Evolutionary conservation across 2,888 invertebrate genomes (phyloP).

Genomic region (Pammene fasciana): DNA sequence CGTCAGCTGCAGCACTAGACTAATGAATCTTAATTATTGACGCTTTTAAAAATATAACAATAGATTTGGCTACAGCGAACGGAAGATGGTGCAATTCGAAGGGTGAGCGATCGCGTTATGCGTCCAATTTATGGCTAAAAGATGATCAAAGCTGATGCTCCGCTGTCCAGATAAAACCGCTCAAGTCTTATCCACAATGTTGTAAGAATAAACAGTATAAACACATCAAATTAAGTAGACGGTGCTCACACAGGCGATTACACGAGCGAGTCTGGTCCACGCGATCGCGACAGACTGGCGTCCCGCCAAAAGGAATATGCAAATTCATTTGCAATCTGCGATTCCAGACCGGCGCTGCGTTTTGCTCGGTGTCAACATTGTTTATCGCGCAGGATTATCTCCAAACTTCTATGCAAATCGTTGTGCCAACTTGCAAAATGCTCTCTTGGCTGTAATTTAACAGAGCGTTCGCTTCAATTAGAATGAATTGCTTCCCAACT

Average conservation of each 20-base stretch:
- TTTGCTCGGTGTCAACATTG: conserved; percentile 39
- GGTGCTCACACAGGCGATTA: conserved; percentile 49
- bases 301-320: conserved; percentile 67
- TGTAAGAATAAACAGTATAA: conserved; percentile 42
- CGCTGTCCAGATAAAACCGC: conserved; percentile 21
- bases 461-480: conserved; percentile 25
- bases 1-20: conserved; percentile 16
- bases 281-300: conserved; percentile 64
- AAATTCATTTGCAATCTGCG: conserved; percentile 71
- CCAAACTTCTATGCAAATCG: conserved; percentile 13
- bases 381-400: conserved; percentile 30
- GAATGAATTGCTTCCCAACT: conserved; percentile 12
- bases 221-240: conserved; percentile 44
- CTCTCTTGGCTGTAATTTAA: conserved; percentile 11
- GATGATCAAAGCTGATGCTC: conserved; percentile 41
- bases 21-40: conserved; percentile 45
- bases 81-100: conserved; percentile 48
- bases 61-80: conserved; percentile 55
- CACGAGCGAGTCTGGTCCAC: conserved; percentile 44
- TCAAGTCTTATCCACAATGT: conserved; percentile 29
- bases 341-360: conserved; percentile 53
- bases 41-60: conserved; percentile 50
- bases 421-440: conserved; percentile 16
- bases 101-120: conserved; percentile 51
- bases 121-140: conserved; percentile 38